Conservation (phyloP, 2,797 vertebrate species). For the Rhodeus uyekii region DNA sequence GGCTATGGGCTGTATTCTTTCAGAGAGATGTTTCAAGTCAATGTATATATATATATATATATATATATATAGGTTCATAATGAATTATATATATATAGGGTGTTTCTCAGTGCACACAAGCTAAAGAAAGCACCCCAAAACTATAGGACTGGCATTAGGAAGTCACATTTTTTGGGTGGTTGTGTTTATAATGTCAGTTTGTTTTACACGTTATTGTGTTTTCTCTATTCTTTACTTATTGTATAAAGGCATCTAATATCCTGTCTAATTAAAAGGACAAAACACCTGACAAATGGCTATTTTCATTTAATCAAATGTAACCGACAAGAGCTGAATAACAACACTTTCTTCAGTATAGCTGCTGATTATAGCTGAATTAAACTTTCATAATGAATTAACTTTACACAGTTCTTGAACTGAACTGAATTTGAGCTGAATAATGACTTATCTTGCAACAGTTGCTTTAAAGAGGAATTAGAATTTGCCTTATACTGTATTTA, state of each 20-base stretch:
- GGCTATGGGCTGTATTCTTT: no score
- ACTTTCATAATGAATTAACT: no score
- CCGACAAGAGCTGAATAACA: neutral
- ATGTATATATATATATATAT: no score
- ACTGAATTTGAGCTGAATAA: neutral
- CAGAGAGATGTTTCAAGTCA: no score
- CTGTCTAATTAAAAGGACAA: neutral
- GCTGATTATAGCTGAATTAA: no score
- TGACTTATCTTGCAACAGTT: neutral
- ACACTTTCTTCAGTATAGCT: no score
- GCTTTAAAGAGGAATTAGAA: neutral
- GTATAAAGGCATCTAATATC: neutral
- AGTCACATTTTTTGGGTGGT: neutral
- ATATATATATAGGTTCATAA: no score
- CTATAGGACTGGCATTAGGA: neutral
- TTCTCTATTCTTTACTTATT: neutral
- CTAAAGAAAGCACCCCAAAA: no score
- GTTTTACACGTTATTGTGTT: neutral
- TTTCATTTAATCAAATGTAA: neutral
- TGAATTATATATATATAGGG: no score
- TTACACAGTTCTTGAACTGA: no score
- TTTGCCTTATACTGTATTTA: neutral
- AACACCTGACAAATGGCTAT: neutral
- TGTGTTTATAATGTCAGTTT: neutral
- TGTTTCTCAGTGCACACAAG: no score